Conservation (phyloP, 2,797 vertebrate genomes). For the Thaleichthys pacificus region DNA sequence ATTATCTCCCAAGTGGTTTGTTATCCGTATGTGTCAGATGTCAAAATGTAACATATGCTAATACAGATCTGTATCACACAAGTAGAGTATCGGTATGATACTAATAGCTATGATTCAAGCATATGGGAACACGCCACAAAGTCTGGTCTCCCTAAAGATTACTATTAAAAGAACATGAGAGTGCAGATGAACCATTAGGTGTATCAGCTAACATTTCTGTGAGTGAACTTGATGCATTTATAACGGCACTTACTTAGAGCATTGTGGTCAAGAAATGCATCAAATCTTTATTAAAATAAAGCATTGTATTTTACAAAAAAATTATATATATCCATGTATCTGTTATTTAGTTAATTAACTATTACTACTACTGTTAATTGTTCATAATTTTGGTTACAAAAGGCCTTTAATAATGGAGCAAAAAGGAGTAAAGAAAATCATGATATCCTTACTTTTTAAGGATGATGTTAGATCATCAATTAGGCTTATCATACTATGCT, state of each 20-base stretch:
- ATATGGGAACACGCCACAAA: conserved; percentile 31
- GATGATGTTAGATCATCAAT: neutral
- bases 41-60: conserved; percentile 61
- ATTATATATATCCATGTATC: conserved; percentile 19
- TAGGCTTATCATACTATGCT: neutral
- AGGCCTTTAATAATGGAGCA: conserved; percentile 15
- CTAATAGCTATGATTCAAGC: conserved; percentile 31
- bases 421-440: conserved; percentile 21
- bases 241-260: too few relatives aligned
- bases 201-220: conserved; percentile 17
- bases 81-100: conserved; percentile 57
- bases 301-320: conserved; percentile 37
- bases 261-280: neutral
- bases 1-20: conserved; percentile 41
- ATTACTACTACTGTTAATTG: conserved; percentile 4
- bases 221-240: too few relatives aligned
- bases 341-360: neutral
- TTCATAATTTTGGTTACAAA: conserved; percentile 21
- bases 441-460: conserved; percentile 7
- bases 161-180: too few relatives aligned
- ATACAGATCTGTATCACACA: conserved; percentile 59
- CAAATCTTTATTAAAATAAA: conserved; percentile 16
- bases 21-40: conserved; percentile 40
- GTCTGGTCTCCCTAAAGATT: conserved; percentile 8
- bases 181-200: conserved; percentile 29